Conservation (phyloP, 2,113 vertebrate species). For the Choloepus hoffmanni region DNA sequence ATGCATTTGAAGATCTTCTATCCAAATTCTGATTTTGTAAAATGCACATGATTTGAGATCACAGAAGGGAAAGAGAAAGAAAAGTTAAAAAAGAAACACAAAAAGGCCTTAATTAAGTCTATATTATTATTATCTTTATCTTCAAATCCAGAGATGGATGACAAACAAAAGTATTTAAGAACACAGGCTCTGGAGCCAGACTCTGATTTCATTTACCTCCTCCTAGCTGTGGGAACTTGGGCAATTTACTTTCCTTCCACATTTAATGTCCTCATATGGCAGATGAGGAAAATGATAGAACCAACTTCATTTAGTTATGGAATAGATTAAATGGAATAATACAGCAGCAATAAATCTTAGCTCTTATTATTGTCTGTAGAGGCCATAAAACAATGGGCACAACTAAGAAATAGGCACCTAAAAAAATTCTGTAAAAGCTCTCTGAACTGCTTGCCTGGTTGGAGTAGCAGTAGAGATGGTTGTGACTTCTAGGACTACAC, state of each 20-base stretch:
- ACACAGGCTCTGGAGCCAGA: too few species aligned
- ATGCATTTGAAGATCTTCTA: slow-evolving; percentile 47
- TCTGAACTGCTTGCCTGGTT: background rate
- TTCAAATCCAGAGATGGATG: background rate
- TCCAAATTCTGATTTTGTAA: slow-evolving; percentile 43
- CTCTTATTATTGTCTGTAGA: background rate
- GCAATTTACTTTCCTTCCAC: background rate
- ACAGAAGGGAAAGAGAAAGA: background rate
- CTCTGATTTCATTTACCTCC: background rate
- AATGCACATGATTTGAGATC: slow-evolving; percentile 32
- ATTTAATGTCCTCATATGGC: background rate
- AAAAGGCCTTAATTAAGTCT: background rate
- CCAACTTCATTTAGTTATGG: too few species aligned
- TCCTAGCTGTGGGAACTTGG: background rate
- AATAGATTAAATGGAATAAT: background rate
- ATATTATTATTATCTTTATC: background rate
- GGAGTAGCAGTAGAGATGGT: background rate
- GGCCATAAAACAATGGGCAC: background rate
- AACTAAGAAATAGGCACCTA: background rate
- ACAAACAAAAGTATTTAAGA: background rate
- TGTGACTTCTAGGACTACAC: background rate
- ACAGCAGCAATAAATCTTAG: background rate
- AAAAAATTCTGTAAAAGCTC: background rate
- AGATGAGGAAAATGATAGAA: background rate
- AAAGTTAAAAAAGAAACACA: background rate